Conservation (phyloP, 1,140 invertebrate species). For the Amphibalanus amphitrite region DNA sequence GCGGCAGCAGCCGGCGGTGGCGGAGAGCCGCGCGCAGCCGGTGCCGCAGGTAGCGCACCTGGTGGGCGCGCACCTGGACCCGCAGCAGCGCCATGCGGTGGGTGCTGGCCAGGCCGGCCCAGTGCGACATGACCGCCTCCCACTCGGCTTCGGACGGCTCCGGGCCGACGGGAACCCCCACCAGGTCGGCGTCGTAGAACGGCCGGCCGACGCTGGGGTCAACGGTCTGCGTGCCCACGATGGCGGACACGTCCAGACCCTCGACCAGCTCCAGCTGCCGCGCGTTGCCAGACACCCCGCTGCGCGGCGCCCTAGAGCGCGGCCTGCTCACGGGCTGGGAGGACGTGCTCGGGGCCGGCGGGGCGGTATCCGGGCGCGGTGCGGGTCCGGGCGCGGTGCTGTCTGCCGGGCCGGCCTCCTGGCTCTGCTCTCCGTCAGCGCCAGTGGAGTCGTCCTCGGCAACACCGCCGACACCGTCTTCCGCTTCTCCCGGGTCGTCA, state of each 20-base stretch:
- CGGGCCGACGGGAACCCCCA: background rate
- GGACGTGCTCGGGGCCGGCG: too few relatives aligned
- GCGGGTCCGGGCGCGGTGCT: too few relatives aligned
- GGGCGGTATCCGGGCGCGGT: too few relatives aligned
- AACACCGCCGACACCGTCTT: background rate
- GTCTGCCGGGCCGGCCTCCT: too few relatives aligned
- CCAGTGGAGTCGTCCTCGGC: background rate
- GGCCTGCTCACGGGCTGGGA: too few relatives aligned
- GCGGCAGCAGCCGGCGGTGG: background rate
- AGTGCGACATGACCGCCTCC: background rate
- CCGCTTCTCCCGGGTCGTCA: background rate
- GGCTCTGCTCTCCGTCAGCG: too few relatives aligned
- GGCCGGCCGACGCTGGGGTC: background rate
- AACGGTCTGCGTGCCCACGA: background rate
- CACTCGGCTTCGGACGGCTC: background rate
- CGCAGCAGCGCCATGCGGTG: background rate
- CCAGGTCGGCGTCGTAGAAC: background rate
- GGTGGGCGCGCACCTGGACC: background rate
- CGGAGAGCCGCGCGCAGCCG: background rate
- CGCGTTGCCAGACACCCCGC: background rate
- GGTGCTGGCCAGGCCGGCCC: background rate
- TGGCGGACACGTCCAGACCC: background rate
- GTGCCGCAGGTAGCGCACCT: background rate
- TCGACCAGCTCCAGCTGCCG: background rate
- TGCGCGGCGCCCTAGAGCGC: background rate